Percentiles rank a stretch among this genome's conserved stretches.
Conservation (phyloP, 2,888 invertebrate genomes). For the Ypsolopha scabrella region DNA sequence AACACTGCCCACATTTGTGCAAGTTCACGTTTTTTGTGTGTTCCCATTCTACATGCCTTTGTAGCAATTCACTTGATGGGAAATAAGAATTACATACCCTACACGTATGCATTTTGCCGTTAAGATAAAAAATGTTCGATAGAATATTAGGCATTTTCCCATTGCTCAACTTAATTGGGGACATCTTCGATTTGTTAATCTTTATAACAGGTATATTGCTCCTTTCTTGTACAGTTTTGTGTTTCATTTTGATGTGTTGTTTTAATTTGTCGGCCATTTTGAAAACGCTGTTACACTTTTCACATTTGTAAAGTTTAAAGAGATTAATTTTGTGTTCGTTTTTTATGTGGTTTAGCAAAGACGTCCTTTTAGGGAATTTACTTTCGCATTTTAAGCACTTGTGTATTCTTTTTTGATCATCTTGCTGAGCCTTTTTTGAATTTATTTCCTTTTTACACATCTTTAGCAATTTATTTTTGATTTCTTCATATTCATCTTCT, state of each 20-base stretch:
- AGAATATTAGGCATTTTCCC: neutral
- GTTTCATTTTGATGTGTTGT: neutral
- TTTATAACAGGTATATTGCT: neutral
- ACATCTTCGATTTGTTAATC: neutral
- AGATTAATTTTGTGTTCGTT: neutral
- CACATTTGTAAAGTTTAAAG: neutral
- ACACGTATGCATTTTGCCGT: neutral
- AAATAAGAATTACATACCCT: slow-evolving; percentile 2
- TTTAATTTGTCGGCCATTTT: slow-evolving; percentile 1
- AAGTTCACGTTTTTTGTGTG: slow-evolving; percentile 3
- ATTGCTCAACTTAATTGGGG: neutral
- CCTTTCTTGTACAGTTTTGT: neutral
- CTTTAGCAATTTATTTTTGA: neutral
- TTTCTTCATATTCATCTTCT: neutral
- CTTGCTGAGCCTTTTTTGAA: neutral
- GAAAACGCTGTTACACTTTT: neutral
- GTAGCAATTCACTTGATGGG: slow-evolving; percentile 1
- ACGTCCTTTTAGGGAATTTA: neutral
- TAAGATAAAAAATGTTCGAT: neutral
- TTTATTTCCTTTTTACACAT: neutral
- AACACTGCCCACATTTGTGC: slow-evolving; percentile 3
- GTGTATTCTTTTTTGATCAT: neutral
- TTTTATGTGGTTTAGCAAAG: neutral
- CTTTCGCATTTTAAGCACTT: slow-evolving; percentile 2
- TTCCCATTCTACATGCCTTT: slow-evolving; percentile 3